Evolutionary conservation across 2,797 vertebrate species (phyloP).

Genomic region (Oceanodroma leucorhoa): DNA sequence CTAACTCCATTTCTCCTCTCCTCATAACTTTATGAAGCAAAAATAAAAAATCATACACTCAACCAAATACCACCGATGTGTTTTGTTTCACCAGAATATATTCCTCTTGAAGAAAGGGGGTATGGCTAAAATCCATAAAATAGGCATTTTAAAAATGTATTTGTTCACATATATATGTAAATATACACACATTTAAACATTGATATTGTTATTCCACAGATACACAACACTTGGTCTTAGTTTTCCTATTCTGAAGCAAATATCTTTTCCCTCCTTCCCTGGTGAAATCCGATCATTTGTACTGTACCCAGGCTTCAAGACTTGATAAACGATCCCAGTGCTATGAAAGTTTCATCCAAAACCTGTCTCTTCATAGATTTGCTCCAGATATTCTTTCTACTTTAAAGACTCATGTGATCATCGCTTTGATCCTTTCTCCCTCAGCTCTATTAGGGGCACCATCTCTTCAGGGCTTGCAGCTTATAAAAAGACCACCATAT

Average conservation of each 20-base stretch:
- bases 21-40: neutral
- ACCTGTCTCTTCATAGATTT: constrained; percentile 56
- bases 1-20: neutral
- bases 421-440: constrained; percentile 54
- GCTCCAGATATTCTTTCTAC: constrained; percentile 57
- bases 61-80: neutral
- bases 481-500: constrained; percentile 67
- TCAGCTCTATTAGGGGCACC: constrained; percentile 55
- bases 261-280: constrained; percentile 6
- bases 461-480: constrained; percentile 58
- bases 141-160: accelerated
- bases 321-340: constrained; percentile 41
- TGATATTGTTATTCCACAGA: neutral
- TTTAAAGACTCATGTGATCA: constrained; percentile 65
- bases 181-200: neutral
- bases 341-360: constrained; percentile 63
- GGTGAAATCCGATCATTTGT: constrained; percentile 29
- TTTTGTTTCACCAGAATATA: neutral
- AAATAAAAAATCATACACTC: neutral
- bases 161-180: neutral
- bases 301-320: constrained; percentile 23
- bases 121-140: neutral
- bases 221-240: neutral
- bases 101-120: neutral
- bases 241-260: neutral